Evolutionary conservation across 30 jellyfish, hydroid and myxozoan genomes (phyloP), one percentile per base, ranked within the genome.

Genomic region (Sanderia malayensis): DNA sequence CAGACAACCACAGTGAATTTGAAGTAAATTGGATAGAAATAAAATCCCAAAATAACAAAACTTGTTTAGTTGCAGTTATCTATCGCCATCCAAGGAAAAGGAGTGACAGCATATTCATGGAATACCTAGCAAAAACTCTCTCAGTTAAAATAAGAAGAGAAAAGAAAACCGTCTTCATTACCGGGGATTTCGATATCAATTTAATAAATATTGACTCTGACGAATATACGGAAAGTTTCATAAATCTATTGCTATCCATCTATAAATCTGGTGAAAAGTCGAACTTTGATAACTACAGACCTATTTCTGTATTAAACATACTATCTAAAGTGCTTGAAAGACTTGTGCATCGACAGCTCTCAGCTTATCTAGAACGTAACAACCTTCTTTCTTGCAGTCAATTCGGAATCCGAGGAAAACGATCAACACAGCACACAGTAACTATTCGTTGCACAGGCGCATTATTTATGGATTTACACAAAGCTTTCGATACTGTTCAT

Each of bases 401-500:
- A 46, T 61, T 31, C 61, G 87, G 69, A 70, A 59, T 58, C 61
- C 52, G 78, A 60, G 32, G 70, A 75, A 37, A 58, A 80, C 60
- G 70, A 61, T 61, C 87, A 75, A 75, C 47, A 57, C 87, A 59
- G 27, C 60, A 75, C 65, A 80, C 79, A 32, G 87, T 61, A 34
- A 75, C 58, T 58, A 80, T 58, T 57, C 87, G 70, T 70, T 75
- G 87, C 79, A 61, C 87, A 60, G 87, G 87, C 60, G 7, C 74
- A 31, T 73, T 73, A 65, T 73, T 59, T 32, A 58, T 27, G 87
- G 87, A 75, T 23, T 80, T 61, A 31, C 77, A 45, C 86, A 57
- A 59, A 53, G 79, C 76, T 31, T 74, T 74, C 58, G 66, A 74
- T 25, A 74, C 86, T 18, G 41, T 74, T 67, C 79, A 55, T 53